phyloP scores from a whole-genome alignment of 2,113 vertebrate genomes.

The Campylomormyrus tamandua region DNA sequence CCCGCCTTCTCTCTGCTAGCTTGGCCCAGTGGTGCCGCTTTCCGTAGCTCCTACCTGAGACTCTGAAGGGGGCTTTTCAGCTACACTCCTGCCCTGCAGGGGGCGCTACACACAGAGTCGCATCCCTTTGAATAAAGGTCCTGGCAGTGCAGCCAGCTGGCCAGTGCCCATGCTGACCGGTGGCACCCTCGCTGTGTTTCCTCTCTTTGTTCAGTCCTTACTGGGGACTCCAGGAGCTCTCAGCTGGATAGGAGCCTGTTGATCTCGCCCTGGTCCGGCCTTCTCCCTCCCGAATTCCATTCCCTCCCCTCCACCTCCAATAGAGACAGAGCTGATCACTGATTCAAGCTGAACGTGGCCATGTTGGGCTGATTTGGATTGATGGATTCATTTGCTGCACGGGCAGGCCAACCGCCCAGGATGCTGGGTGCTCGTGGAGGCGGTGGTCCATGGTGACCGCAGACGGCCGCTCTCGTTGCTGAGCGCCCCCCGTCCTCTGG shows the following conservation, averaged over 20 bases:
- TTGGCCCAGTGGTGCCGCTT: background rate
- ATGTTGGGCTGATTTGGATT: slow-evolving; percentile 36
- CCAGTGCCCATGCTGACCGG: background rate
- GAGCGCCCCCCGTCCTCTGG: background rate
- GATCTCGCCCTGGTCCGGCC: background rate
- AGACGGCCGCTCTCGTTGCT: background rate
- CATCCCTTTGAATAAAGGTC: background rate
- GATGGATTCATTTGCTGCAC: slow-evolving; percentile 29
- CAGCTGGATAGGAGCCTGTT: background rate
- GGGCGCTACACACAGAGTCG: background rate
- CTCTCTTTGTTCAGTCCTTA: background rate
- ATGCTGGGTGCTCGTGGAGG: background rate
- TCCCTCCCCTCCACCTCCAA: slow-evolving; percentile 23
- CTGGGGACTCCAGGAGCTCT: background rate
- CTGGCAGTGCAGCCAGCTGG: background rate
- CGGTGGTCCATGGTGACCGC: background rate
- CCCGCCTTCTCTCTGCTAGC: background rate
- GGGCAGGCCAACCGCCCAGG: background rate
- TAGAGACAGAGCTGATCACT: slow-evolving; percentile 19
- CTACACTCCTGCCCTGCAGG: background rate
- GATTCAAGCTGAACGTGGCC: slow-evolving; percentile 38
- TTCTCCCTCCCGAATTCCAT: background rate
- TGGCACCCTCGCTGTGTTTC: background rate
- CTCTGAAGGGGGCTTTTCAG: background rate
- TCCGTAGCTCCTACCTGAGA: slow-evolving; percentile 24